A percentile compares a stretch with the other conserved stretches of the same genome.
phyloP scores from a whole-genome alignment of 1,140 invertebrate genomes.

The Aleiodes sp. region DNA sequence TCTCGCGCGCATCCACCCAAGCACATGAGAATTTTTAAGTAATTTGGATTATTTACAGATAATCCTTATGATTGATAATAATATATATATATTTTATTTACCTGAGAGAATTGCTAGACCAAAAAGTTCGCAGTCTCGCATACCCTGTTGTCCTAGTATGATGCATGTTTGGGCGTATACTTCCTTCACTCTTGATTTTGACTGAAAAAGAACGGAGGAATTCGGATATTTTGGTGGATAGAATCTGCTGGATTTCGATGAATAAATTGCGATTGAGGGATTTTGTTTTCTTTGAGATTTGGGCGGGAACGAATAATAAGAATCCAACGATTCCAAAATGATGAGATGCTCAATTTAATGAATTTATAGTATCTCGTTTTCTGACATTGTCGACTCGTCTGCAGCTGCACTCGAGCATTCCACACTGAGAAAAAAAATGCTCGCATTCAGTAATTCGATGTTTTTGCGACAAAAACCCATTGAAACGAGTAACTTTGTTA shows the following conservation, averaged over 20 bases:
- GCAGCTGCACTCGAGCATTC: conserved; percentile 41
- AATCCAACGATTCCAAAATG: conserved; percentile 8
- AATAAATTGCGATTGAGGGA: no score
- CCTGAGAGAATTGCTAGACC: conserved; percentile 83
- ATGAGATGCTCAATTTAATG: conserved; percentile 25
- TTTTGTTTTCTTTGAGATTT: no score
- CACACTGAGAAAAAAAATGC: no score
- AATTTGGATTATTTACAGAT: no score
- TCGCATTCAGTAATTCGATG: no score
- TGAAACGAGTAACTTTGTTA: no score
- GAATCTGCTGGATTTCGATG: no score
- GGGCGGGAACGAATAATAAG: no score
- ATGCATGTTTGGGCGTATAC: conserved; percentile 83
- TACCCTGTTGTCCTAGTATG: conserved; percentile 79
- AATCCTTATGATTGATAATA: no score
- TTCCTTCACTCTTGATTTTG: conserved; percentile 84
- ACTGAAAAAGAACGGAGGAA: conserved; percentile 65
- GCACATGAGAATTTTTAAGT: not conserved
- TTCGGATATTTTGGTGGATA: not conserved
- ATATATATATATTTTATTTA: conserved; percentile 64
- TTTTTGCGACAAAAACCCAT: no score
- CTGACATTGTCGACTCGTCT: conserved; percentile 26
- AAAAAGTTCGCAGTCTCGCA: conserved; percentile 85
- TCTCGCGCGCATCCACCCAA: no score
- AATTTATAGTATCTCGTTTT: conserved; percentile 45